phyloP scores from a whole-genome alignment of 2,113 vertebrate species.

The Hyperopisus bebe region DNA sequence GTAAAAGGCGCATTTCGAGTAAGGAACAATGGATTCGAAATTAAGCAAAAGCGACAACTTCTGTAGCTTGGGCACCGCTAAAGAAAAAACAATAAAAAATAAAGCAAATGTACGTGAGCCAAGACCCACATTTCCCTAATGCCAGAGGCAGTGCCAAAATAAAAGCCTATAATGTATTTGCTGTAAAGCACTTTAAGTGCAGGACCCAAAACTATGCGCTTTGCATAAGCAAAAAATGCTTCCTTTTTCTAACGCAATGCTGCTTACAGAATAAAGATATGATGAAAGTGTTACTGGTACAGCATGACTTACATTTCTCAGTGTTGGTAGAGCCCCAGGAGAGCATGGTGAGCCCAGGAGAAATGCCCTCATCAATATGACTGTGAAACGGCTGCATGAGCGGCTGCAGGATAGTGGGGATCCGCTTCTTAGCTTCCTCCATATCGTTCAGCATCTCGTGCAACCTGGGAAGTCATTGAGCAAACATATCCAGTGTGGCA shows the following conservation, averaged over 20 bases:
- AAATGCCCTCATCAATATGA: constrained; percentile 57
- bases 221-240: background rate
- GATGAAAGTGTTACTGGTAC: background rate
- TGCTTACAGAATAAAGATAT: background rate
- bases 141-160: background rate
- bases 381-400: constrained; percentile 63
- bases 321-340: constrained; percentile 65
- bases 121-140: background rate
- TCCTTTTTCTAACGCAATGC: background rate
- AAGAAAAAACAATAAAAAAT: background rate
- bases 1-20: background rate
- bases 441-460: constrained; percentile 58
- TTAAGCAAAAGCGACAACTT: background rate
- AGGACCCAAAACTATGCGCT: background rate
- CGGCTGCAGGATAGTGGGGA: constrained; percentile 57
- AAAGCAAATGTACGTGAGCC: background rate
- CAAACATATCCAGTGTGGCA: background rate
- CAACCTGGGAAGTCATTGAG: constrained; percentile 49
- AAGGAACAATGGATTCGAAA: background rate
- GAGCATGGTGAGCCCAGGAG: constrained; percentile 59
- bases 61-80: background rate
- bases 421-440: constrained; percentile 36
- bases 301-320: constrained; percentile 47
- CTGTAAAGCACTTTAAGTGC: background rate
- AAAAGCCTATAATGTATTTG: background rate